Evolutionary conservation across 2,113 vertebrate species (phyloP).

Genomic region (Ageneiosus marmoratus): DNA sequence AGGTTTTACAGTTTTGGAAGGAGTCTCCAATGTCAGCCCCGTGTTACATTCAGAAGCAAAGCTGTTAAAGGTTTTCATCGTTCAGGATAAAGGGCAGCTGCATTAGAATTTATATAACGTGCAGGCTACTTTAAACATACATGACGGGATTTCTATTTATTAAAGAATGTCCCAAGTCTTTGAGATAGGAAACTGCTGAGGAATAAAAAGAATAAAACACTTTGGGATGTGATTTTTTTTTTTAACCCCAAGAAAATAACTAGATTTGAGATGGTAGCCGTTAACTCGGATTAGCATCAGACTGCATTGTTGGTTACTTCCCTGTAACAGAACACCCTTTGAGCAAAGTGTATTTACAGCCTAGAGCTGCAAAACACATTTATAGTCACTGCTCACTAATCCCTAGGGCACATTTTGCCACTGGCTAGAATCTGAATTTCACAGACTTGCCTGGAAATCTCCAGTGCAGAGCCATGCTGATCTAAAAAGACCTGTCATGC

Average conservation of each 20-base stretch:
- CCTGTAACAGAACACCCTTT: not conserved
- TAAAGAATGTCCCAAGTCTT: too few relatives aligned
- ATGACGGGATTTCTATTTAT: too few relatives aligned
- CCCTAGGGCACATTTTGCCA: not conserved
- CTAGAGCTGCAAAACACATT: not conserved
- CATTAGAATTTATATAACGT: not conserved
- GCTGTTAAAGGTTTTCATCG: not conserved
- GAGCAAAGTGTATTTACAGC: not conserved
- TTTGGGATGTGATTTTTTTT: not conserved
- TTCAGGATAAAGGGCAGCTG: not conserved
- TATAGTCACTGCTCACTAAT: not conserved
- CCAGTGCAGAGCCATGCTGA: constrained; percentile 8
- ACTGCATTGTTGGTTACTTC: not conserved
- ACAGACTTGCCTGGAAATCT: not conserved
- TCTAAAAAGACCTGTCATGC: constrained; percentile 10
- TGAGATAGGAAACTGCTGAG: not conserved
- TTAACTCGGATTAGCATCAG: not conserved
- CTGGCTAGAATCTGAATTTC: not conserved
- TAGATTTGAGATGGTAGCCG: not conserved
- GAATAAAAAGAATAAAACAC: not conserved
- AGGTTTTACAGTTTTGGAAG: not conserved
- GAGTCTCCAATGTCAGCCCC: not conserved
- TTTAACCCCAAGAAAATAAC: not conserved
- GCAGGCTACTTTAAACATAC: not conserved
- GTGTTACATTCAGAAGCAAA: not conserved